Evolutionary conservation across 2,797 vertebrate genomes (phyloP).

Genomic region (Pseudotriccus pelzelni): DNA sequence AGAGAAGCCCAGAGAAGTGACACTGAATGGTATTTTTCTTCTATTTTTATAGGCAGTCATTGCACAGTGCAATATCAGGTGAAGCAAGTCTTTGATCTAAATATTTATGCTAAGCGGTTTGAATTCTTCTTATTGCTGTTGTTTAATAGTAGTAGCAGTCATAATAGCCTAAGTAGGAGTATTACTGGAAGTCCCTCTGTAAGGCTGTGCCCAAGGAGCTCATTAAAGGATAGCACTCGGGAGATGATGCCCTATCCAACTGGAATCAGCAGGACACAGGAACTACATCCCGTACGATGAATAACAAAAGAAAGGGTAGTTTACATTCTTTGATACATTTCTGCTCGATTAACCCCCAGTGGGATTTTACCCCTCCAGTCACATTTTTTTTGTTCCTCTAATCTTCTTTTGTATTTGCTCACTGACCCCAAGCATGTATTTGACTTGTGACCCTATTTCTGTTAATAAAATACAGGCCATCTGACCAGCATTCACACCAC

Average conservation of each 20-base stretch:
- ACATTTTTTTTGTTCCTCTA: conserved; percentile 79
- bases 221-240: neutral
- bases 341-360: conserved; percentile 69
- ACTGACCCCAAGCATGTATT: conserved; percentile 81
- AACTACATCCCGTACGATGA: conserved; percentile 36
- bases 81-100: neutral
- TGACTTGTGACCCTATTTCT: conserved; percentile 84
- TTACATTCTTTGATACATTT: conserved; percentile 64
- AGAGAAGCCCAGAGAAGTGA: neutral
- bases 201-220: neutral
- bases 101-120: neutral
- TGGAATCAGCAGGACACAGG: conserved; percentile 46
- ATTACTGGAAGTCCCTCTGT: neutral
- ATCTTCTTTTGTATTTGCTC: conserved; percentile 79
- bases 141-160: neutral
- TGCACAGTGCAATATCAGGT: neutral
- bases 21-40: neutral
- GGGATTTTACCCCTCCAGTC: conserved; percentile 68
- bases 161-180: neutral
- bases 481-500: conserved; percentile 77
- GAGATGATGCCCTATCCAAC: conserved; percentile 27
- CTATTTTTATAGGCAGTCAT: neutral
- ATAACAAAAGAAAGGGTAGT: conserved; percentile 59
- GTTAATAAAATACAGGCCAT: conserved; percentile 74
- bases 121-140: neutral